Percentiles rank a stretch among this genome's conserved stretches.
Evolutionary conservation across 2,797 vertebrate genomes (phyloP).

Genomic region (Pipistrellus kuhlii): DNA sequence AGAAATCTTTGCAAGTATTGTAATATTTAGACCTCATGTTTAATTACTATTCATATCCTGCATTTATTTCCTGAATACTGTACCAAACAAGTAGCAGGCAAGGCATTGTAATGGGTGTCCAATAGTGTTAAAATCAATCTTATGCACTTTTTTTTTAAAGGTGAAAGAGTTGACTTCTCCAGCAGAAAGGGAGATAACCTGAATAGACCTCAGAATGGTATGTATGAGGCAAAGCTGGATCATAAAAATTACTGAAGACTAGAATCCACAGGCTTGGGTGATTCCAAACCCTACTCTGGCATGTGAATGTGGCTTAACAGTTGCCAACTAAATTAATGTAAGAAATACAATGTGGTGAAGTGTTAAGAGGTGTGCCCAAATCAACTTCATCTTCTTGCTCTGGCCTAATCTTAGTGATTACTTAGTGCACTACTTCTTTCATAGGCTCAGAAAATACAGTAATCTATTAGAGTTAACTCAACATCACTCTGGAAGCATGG

Average conservation of each 20-base stretch:
- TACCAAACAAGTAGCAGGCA: background rate
- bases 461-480: slow-evolving; percentile 24
- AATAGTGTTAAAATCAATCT: background rate
- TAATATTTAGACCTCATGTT: slow-evolving; percentile 29
- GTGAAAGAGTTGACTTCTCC: background rate
- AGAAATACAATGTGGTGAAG: background rate
- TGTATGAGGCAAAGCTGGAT: background rate
- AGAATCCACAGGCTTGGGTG: background rate
- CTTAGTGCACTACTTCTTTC: slow-evolving; percentile 50
- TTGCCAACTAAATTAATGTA: background rate
- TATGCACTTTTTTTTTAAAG: background rate
- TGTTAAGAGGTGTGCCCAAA: background rate
- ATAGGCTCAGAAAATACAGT: slow-evolving; percentile 59
- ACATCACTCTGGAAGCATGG: slow-evolving; percentile 14
- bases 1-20: background rate
- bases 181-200: background rate
- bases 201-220: background rate
- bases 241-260: background rate
- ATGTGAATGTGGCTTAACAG: background rate
- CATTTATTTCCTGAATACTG: background rate
- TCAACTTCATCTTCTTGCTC: slow-evolving; percentile 16
- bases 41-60: slow-evolving; percentile 2
- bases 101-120: background rate
- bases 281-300: background rate
- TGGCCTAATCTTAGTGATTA: slow-evolving; percentile 18